These are phyloP conservation scores for Pseudoips prasinana DNA, from an alignment of 2,888 invertebrate genomes.

Conservation along the genomic window DNA sequence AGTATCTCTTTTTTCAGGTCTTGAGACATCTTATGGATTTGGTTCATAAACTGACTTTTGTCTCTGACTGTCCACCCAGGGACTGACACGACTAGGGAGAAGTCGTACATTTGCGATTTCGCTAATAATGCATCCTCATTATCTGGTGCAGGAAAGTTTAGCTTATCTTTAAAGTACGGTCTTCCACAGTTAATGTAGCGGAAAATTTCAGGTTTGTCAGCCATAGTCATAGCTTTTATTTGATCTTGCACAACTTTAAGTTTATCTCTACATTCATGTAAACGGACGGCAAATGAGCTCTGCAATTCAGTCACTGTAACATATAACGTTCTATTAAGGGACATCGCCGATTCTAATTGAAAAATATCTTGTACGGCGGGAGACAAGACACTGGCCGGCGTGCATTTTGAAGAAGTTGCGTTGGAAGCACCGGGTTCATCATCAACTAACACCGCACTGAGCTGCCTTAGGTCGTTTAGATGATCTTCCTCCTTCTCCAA, in stretches of 20 bases:
- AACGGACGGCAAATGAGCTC: constrained; percentile 42
- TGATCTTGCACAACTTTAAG: constrained; percentile 35
- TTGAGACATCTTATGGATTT: constrained; percentile 65
- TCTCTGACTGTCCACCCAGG: constrained; percentile 82
- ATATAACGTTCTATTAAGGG: constrained; percentile 61
- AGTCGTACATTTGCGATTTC: constrained; percentile 63
- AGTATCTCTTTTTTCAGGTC: constrained; percentile 39
- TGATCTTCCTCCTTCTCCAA: constrained; percentile 44
- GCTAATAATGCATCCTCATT: constrained; percentile 83
- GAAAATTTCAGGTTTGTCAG: constrained; percentile 31
- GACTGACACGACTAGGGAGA: constrained; percentile 63
- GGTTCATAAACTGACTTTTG: constrained; percentile 74
- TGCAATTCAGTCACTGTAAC: constrained; percentile 55
- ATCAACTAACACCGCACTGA: constrained; percentile 37
- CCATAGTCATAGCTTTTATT: neutral
- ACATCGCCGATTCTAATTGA: constrained; percentile 49
- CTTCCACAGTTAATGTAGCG: constrained; percentile 70
- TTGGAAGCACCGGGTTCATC: too few relatives aligned
- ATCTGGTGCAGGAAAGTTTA: constrained; percentile 74
- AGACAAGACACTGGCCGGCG: too few relatives aligned
- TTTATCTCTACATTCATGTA: constrained; percentile 57
- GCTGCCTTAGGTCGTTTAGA: constrained; percentile 39
- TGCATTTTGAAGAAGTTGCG: too few relatives aligned
- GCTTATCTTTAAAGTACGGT: constrained; percentile 86
- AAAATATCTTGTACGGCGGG: constrained; percentile 16